A percentile compares a stretch with the other conserved stretches of the same genome.
Conservation (phyloP, 2,113 vertebrate genomes). For the Corythornis madagascariensis region DNA sequence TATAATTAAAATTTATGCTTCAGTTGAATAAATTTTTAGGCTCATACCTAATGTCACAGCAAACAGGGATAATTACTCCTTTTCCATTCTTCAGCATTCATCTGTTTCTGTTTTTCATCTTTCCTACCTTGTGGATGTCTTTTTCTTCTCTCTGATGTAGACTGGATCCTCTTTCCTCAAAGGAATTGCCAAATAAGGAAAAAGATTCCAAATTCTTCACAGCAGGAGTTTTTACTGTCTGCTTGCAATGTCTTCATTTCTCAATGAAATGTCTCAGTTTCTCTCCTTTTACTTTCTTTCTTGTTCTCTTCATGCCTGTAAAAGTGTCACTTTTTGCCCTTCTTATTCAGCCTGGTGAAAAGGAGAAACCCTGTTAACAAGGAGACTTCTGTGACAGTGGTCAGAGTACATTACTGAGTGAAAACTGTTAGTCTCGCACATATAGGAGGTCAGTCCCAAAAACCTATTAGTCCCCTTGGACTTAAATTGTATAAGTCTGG, state of each 20-base stretch:
- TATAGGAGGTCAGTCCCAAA: not conserved
- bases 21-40: not conserved
- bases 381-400: not conserved
- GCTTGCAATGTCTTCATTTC: not conserved
- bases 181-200: not conserved
- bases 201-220: not conserved
- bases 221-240: not conserved
- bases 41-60: not conserved
- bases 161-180: not conserved
- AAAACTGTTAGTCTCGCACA: conserved; percentile 31
- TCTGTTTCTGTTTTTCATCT: not conserved
- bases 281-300: not conserved
- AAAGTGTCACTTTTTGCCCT: not conserved
- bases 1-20: conserved; percentile 18
- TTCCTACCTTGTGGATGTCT: not conserved
- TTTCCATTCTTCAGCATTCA: not conserved
- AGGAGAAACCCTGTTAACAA: not conserved
- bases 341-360: not conserved
- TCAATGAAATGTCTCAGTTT: not conserved
- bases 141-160: not conserved
- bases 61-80: conserved; percentile 2
- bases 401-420: not conserved
- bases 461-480: not conserved
- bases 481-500: not conserved
- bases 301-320: not conserved